Evolutionary conservation across 2,888 invertebrate species (phyloP).

Genomic region (Gastracanthus pulcherrimus): DNA sequence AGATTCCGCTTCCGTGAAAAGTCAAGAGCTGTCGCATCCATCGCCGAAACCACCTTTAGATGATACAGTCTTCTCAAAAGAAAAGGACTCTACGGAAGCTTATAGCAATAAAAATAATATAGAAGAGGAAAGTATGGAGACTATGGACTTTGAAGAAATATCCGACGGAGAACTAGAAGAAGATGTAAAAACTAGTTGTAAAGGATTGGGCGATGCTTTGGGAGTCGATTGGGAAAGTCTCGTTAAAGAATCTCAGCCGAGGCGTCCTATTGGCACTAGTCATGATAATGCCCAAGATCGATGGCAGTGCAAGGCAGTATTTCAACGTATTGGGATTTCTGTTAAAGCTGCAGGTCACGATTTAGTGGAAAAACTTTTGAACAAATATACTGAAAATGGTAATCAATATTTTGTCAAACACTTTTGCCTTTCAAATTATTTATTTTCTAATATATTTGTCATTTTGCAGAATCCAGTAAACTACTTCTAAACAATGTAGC

Average conservation of each 20-base stretch:
- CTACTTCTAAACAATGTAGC: slow-evolving; percentile 70
- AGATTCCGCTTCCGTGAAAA: slow-evolving; percentile 63
- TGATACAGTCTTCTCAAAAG: slow-evolving; percentile 69
- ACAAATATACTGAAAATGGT: slow-evolving; percentile 68
- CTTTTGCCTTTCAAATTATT: no score
- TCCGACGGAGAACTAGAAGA: slow-evolving; percentile 94
- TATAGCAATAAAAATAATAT: slow-evolving; percentile 78
- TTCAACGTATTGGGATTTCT: slow-evolving; percentile 90
- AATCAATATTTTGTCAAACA: slow-evolving; percentile 28
- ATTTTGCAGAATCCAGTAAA: slow-evolving; percentile 64
- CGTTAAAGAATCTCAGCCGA: slow-evolving; percentile 86
- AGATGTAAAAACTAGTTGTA: slow-evolving; percentile 82
- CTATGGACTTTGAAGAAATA: slow-evolving; percentile 92
- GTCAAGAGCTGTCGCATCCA: slow-evolving; percentile 69
- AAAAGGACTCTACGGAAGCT: slow-evolving; percentile 64
- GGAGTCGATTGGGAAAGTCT: slow-evolving; percentile 97
- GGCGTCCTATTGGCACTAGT: slow-evolving; percentile 69
- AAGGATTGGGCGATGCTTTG: slow-evolving; percentile 91
- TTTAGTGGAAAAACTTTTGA: slow-evolving; percentile 77
- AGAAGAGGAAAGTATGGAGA: slow-evolving; percentile 86
- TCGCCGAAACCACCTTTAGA: slow-evolving; percentile 69
- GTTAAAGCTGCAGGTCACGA: slow-evolving; percentile 86
- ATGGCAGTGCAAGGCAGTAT: slow-evolving; percentile 89
- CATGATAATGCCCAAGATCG: slow-evolving; percentile 84
- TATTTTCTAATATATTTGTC: neutral